Evolutionary conservation across 2,888 invertebrate genomes (phyloP).

Genomic region (Drosophila prostipennis): DNA sequence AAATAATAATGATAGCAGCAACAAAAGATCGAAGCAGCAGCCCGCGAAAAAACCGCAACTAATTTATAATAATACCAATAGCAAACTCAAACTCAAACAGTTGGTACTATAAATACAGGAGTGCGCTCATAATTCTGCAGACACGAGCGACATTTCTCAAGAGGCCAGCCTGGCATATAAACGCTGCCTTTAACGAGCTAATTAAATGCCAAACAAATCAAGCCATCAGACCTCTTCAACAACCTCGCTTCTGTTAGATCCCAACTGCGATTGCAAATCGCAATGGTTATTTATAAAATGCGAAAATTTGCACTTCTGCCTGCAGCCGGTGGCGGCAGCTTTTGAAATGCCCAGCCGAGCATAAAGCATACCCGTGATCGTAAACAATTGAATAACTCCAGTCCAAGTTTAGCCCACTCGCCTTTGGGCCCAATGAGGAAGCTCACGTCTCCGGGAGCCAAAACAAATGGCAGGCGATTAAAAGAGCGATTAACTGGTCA

Average conservation of each 20-base stretch:
- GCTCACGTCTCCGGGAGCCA: conserved; percentile 46
- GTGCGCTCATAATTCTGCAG: conserved; percentile 16
- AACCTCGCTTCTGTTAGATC: conserved; percentile 28
- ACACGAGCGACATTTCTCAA: conserved; percentile 55
- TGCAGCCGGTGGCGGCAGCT: conserved; percentile 30
- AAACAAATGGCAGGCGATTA: conserved; percentile 32
- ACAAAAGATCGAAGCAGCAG: conserved; percentile 29
- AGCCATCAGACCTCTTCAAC: conserved; percentile 56
- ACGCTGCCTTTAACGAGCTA: conserved; percentile 49
- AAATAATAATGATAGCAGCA: conserved; percentile 10
- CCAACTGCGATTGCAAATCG: conserved; percentile 39
- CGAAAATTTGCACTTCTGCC: conserved; percentile 54
- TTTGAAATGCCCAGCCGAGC: conserved; percentile 58
- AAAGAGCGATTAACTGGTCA: conserved; percentile 33
- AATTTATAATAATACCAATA: conserved; percentile 65
- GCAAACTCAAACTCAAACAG: conserved; percentile 1
- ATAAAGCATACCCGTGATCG: conserved; percentile 43
- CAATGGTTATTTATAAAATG: conserved; percentile 37
- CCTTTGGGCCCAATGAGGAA: conserved; percentile 57
- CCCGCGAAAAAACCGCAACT: conserved; percentile 62
- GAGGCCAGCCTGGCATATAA: conserved; percentile 27
- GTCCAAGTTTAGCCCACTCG: conserved; percentile 40
- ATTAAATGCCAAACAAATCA: conserved; percentile 55
- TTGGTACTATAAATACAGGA: conserved; percentile 8
- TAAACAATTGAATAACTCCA: conserved; percentile 56